A percentile compares a stretch with the other conserved stretches of the same genome.
Conservation (phyloP, 2,888 invertebrate species). For the Dicyrtoma fusca region DNA sequence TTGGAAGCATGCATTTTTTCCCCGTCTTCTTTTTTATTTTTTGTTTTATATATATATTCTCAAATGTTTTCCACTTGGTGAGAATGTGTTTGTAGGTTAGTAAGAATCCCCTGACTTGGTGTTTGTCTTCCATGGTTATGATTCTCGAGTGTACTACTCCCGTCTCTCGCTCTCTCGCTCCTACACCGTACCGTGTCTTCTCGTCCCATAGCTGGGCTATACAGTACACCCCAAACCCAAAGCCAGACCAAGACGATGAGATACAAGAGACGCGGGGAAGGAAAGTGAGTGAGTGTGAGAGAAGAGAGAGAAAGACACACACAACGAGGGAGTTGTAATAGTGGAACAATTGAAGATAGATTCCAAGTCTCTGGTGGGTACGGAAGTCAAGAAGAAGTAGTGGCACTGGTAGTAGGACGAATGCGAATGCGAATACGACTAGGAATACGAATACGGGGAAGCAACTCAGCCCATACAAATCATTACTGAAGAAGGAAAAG, state of each 20-base stretch:
- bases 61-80: not conserved
- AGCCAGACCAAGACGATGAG: not conserved
- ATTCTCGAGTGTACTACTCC: not conserved
- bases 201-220: too few relatives aligned
- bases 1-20: too few relatives aligned
- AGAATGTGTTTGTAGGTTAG: constrained; percentile 12
- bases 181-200: not conserved
- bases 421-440: too few relatives aligned
- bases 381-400: not conserved
- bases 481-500: too few relatives aligned
- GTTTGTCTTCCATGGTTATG: not conserved
- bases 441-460: too few relatives aligned
- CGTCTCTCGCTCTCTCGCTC: constrained; percentile 1
- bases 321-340: constrained; percentile 14
- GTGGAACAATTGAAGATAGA: constrained; percentile 29
- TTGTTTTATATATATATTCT: too few relatives aligned
- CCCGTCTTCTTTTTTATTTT: too few relatives aligned
- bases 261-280: not conserved
- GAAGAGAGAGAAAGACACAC: not conserved
- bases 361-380: constrained; percentile 27
- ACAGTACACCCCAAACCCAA: too few relatives aligned
- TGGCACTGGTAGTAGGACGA: too few relatives aligned
- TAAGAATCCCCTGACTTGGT: not conserved
- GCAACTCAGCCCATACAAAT: too few relatives aligned
- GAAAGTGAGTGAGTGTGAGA: not conserved